Evolutionary conservation across 2,797 vertebrate species (phyloP), one percentile per base, ranked within the genome.

Genomic region (Sebastes minor): DNA sequence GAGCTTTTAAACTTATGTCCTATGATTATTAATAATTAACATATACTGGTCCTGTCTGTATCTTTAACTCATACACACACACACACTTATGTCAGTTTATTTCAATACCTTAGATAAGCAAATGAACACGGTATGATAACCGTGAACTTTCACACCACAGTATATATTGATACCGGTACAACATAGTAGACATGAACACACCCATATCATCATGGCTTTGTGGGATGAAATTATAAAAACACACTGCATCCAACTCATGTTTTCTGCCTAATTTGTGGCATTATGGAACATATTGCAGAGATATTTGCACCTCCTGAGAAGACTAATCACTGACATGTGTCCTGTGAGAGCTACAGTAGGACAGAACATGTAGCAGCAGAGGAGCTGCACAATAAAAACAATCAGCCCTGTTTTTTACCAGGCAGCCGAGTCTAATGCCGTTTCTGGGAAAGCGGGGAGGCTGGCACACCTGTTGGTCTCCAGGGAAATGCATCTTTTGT

Each of bases 401-500:
- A 67, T 63, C 25, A 61, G 18, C 65, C 6, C 32, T 55, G 66
- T 59, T 64, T 76, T 56, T 56, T 38, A 66, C 32, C 32, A 62
- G 46, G 28, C 25, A 5, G 49, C 8, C 4, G 1, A 57, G 60
- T 27, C 9, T 46, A 25, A 74, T 14, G 57, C 52, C 12, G 38
- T 75, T 82, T 12, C 74, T 76, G 72, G 35, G 76, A 82, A 81
- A 83, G 32, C 65, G 20, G 71, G 4, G n/a, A 71, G 68, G 59
- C 63, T 76, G 63, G 71, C 72, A 74, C 87, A 90, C 90, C 85
- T 89, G 81, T 87, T 83, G 75, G 53, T 86, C 83, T 79, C 27
- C 5, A 5, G 77, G 71, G 82, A 83, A 53, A 69, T 72, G 28
- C 9, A 28, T 75, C 18, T 46, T 86, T 74, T 76, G 46, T 67